phyloP scores from a whole-genome alignment of 2,113 vertebrate genomes.

The Atherinomorus stipes region DNA sequence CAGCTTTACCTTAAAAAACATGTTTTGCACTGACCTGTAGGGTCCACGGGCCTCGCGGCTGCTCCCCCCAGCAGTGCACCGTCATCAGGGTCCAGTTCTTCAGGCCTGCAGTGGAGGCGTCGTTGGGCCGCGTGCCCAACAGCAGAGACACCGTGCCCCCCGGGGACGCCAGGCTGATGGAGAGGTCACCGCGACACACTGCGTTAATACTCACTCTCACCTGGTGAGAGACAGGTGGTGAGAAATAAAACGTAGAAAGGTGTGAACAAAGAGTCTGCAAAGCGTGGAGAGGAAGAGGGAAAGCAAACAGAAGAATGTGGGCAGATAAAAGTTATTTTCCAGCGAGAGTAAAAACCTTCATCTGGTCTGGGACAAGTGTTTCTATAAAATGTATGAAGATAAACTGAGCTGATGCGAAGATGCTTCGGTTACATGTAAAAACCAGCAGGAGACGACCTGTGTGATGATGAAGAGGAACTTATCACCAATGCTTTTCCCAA shows the following conservation, averaged over 20 bases:
- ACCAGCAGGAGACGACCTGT: no score
- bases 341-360: background rate
- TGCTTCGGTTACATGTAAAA: no score
- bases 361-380: background rate
- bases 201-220: conserved; percentile 70
- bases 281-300: background rate
- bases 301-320: background rate
- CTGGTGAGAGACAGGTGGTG: conserved; percentile 47
- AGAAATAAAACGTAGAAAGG: background rate
- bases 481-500: no score
- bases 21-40: conserved; percentile 45
- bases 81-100: conserved; percentile 63
- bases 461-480: no score
- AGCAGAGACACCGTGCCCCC: conserved; percentile 63
- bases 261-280: conserved; percentile 2
- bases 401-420: background rate
- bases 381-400: background rate
- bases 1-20: no score
- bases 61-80: conserved; percentile 67
- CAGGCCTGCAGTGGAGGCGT: conserved; percentile 62
- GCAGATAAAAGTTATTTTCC: background rate
- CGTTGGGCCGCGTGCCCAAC: conserved; percentile 61
- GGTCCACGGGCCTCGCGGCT: conserved; percentile 54
- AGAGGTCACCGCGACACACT: conserved; percentile 76
- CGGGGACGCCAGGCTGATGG: conserved; percentile 71